Percentiles rank a stretch among this genome's conserved stretches.
phyloP scores from a whole-genome alignment of 1,140 invertebrate genomes.

The Drosophila miranda region DNA sequence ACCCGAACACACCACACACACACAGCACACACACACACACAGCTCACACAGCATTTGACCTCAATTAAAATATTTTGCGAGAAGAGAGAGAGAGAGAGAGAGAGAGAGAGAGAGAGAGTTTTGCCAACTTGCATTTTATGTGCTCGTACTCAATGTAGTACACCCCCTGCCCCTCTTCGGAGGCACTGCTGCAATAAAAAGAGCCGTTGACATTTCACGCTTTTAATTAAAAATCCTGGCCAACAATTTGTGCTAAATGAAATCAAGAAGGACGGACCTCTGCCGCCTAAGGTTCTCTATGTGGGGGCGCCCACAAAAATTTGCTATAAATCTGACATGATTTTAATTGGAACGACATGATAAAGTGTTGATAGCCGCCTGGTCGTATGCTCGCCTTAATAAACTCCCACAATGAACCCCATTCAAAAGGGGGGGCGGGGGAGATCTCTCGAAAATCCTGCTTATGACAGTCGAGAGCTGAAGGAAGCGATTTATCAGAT shows the following conservation, averaged over 20 bases:
- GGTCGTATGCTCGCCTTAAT: slow-evolving; percentile 44
- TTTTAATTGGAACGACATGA: slow-evolving; percentile 48
- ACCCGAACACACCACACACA: slow-evolving; percentile 18
- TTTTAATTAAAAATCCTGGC: slow-evolving; percentile 58
- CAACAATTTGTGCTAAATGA: slow-evolving; percentile 51
- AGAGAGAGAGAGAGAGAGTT: slow-evolving; percentile 14
- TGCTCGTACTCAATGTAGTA: background rate
- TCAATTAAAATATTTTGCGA: slow-evolving; percentile 66
- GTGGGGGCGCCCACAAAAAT: slow-evolving; percentile 28
- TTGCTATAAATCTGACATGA: slow-evolving; percentile 39
- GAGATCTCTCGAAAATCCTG: slow-evolving; percentile 29
- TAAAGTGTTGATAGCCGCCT: slow-evolving; percentile 40
- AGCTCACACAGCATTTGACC: slow-evolving; percentile 36
- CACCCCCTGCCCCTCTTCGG: background rate
- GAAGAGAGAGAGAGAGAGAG: slow-evolving; percentile 15
- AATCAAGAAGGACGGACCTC: slow-evolving; percentile 12
- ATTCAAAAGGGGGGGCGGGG: background rate
- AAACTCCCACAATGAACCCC: slow-evolving; percentile 7
- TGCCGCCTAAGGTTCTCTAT: too few relatives aligned
- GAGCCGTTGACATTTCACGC: slow-evolving; percentile 58
- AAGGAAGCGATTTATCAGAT: slow-evolving; percentile 32
- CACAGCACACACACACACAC: slow-evolving; percentile 16
- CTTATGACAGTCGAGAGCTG: slow-evolving; percentile 40
- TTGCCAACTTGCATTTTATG: slow-evolving; percentile 49
- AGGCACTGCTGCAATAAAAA: slow-evolving; percentile 19